These are phyloP conservation scores for Perognathus longimembris DNA, from an alignment of 2,113 vertebrate species.

Conservation along the genomic window DNA sequence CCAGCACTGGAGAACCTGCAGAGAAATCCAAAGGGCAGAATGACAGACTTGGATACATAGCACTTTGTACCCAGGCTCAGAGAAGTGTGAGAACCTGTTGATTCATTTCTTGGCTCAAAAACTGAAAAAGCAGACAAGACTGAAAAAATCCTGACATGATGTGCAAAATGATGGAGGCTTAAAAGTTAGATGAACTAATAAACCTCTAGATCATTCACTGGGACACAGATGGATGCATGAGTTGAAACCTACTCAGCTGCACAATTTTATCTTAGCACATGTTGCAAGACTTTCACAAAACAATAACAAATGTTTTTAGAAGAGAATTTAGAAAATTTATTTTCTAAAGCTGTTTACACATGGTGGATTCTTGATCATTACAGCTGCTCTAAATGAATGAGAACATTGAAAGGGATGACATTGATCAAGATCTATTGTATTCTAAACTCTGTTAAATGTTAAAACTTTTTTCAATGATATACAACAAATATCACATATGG, in stretches of 20 bases:
- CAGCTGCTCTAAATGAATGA: background rate
- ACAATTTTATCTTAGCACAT: background rate
- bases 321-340: background rate
- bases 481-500: background rate
- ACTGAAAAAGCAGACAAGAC: background rate
- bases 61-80: background rate
- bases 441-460: too few relatives aligned
- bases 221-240: background rate
- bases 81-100: background rate
- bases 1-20: conserved; percentile 88
- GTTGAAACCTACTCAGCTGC: background rate
- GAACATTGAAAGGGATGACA: too few relatives aligned
- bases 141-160: background rate
- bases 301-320: background rate
- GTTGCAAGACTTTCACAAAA: conserved; percentile 16
- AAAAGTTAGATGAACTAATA: background rate
- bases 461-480: background rate
- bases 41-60: background rate
- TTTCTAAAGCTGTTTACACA: background rate
- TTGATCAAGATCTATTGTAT: too few relatives aligned
- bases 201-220: background rate
- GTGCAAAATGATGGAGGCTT: background rate
- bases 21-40: conserved; percentile 60
- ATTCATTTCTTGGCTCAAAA: background rate
- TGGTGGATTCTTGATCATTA: background rate